A percentile compares a stretch with the other conserved stretches of the same genome.
These are phyloP conservation scores for Plutella xylostella DNA, from an alignment of 2,888 invertebrate species.

Conservation along the genomic window DNA sequence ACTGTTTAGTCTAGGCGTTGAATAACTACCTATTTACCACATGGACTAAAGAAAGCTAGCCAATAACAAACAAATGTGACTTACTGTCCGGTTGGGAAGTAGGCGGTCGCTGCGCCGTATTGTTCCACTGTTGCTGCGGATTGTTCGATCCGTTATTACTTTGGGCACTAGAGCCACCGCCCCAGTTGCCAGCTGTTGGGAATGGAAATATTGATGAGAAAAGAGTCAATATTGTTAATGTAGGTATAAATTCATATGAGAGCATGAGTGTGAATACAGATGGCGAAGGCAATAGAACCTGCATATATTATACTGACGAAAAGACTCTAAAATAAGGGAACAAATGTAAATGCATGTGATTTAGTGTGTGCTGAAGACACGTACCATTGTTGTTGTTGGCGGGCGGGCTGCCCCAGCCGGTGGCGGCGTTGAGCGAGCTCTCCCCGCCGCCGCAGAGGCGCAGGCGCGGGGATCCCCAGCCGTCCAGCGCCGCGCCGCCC, in stretches of 20 bases:
- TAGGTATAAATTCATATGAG: too few species aligned
- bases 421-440: conserved; percentile 81
- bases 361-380: conserved; percentile 11
- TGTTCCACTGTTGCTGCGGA: conserved; percentile 63
- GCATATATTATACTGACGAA: too few species aligned
- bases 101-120: conserved; percentile 59
- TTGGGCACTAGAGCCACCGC: conserved; percentile 55
- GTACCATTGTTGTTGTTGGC: conserved; percentile 74
- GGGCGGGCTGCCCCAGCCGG: conserved; percentile 84
- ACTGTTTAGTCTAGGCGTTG: too few species aligned
- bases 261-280: too few species aligned
- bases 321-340: too few species aligned
- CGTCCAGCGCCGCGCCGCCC: conserved; percentile 31
- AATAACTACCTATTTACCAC: too few species aligned
- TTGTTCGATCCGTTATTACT: conserved; percentile 55
- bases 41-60: too few species aligned
- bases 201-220: too few species aligned
- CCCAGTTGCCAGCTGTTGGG: conserved; percentile 64
- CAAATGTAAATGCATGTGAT: not conserved
- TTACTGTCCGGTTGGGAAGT: conserved; percentile 65
- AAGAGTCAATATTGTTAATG: too few species aligned
- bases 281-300: too few species aligned
- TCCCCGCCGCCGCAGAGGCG: conserved; percentile 84
- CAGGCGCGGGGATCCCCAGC: conserved; percentile 74
- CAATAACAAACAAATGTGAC: too few species aligned